Evolutionary conservation across 2,888 invertebrate species (phyloP), one percentile per base, ranked within the genome.

Genomic region (Athripsodes cinereus): DNA sequence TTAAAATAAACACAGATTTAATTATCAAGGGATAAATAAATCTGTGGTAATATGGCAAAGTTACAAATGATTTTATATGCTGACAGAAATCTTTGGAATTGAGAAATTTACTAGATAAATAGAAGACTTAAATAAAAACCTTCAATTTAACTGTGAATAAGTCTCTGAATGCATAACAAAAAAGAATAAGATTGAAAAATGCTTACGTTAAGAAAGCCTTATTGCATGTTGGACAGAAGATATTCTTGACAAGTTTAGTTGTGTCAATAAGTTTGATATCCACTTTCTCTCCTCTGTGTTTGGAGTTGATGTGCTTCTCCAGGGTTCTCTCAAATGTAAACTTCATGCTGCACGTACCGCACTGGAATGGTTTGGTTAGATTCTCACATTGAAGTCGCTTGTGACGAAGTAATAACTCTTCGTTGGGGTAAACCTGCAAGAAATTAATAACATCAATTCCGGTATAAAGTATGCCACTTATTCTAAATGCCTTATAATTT

Each of bases 221-320:
- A 22, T 80, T 80, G 66, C 87, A 87, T 2, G 80, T 80, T 31
- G 80, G 78, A 68, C 87, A 87, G 51, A 81, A 77, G 64, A 76
- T 74, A 54, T 73, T 73, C 47, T 71, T 69, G 5, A 72, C 70
- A 62, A 71, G 69, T n/a, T 67, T 59, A 52, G 68, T 68, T 2
- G 68, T 66, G 47, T 73, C 72, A 55, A 74, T 69, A 61, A 75
- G 76, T n/a, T 72, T 71, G 0, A 76, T 72, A 1, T 74, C 74
- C 1, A 77, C 78, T 40, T 72, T 72, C 61, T 77, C 72, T 0
- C 78, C 78, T 19, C 73, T 71, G 60, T 79, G 78, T 35, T 69
- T 69, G 55, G 73, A 65, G 55, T 76, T 65, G 52, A 78, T 77
- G 61, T 78, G 78, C 65, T 78, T 78, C 64, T 78, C 77, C 1